Percentiles rank a stretch among this genome's conserved stretches.
phyloP scores from a whole-genome alignment of 1,140 invertebrate species.

The Euglossa dilemma region DNA sequence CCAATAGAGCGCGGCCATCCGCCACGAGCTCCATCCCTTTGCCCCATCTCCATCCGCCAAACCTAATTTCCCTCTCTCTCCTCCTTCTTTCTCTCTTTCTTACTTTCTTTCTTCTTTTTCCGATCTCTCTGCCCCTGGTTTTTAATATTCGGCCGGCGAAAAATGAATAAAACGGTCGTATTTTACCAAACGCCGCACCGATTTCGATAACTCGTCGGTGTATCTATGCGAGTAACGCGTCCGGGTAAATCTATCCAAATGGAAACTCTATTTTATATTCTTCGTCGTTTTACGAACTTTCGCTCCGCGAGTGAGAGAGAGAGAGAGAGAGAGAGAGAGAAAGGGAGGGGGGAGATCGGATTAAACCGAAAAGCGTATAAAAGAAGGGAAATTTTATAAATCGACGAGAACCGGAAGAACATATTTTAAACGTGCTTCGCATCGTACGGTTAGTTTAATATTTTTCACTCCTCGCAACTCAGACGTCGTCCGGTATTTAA shows the following conservation, averaged over 20 bases:
- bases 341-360: neutral
- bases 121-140: neutral
- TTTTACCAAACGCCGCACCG: neutral
- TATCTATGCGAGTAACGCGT: neutral
- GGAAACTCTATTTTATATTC: neutral
- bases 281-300: neutral
- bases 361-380: neutral
- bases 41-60: neutral
- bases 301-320: too few relatives aligned
- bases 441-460: too few relatives aligned
- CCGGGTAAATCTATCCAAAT: neutral
- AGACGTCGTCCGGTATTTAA: neutral
- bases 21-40: neutral
- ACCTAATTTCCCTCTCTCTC: neutral
- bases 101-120: neutral
- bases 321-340: too few relatives aligned
- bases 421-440: too few relatives aligned
- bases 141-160: neutral
- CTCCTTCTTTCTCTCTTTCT: neutral
- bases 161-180: slow-evolving; percentile 24
- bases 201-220: neutral
- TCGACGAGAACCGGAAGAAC: too few relatives aligned
- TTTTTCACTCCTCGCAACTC: too few relatives aligned
- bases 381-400: too few relatives aligned
- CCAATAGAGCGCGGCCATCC: neutral